These are phyloP conservation scores for Noctua comes DNA, from an alignment of 2,888 invertebrate genomes.

Conservation along the genomic window DNA sequence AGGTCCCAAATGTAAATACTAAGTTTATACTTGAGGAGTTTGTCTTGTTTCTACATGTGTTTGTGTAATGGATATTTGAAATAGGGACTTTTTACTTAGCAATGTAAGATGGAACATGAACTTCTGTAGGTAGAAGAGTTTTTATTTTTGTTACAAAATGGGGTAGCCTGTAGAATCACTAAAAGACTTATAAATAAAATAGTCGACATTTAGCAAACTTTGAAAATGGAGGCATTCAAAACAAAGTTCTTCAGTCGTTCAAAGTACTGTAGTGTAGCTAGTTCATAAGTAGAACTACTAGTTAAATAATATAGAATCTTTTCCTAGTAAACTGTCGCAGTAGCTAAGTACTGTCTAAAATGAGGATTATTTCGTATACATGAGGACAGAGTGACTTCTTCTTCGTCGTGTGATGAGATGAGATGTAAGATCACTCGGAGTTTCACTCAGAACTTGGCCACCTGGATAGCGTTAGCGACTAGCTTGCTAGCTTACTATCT, in stretches of 20 bases:
- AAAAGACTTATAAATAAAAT: not conserved
- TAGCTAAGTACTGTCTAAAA: not conserved
- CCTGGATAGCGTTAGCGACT: not conserved
- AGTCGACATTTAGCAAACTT: not conserved
- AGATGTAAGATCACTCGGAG: not conserved
- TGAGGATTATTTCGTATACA: not conserved
- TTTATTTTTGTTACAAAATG: not conserved
- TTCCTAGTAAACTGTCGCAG: not conserved
- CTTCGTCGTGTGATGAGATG: not conserved
- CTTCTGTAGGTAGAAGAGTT: not conserved
- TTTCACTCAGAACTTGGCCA: not conserved
- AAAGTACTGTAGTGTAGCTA: not conserved
- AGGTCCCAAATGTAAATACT: constrained; percentile 47
- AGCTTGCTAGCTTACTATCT: not conserved
- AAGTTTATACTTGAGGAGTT: constrained; percentile 13
- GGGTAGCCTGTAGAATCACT: not conserved
- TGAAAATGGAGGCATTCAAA: not conserved
- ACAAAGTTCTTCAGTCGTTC: not conserved
- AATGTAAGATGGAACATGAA: constrained; percentile 1
- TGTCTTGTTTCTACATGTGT: constrained; percentile 1
- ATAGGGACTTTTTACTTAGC: constrained; percentile 11
- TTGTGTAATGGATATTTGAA: constrained; percentile 34
- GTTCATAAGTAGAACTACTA: not conserved
- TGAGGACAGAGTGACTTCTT: not conserved
- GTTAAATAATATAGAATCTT: not conserved